phyloP scores from a whole-genome alignment of 2,113 vertebrate genomes.

The Clinocottus analis region DNA sequence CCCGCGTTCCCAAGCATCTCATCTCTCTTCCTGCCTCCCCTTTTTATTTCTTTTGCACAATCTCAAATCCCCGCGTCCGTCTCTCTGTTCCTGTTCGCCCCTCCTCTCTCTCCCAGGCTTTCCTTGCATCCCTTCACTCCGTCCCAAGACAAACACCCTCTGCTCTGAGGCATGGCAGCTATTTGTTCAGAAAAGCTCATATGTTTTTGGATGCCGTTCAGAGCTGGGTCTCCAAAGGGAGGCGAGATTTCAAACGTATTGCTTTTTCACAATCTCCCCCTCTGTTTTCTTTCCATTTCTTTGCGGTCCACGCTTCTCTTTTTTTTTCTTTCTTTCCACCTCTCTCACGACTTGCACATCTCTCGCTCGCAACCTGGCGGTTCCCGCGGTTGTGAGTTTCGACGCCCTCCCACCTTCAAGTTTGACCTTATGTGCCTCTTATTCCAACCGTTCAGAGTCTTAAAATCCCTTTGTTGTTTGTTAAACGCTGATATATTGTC shows the following conservation, averaged over 20 bases:
- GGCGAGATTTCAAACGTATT: slow-evolving; percentile 76
- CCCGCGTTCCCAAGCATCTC: slow-evolving; percentile 52
- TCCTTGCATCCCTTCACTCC: slow-evolving; percentile 62
- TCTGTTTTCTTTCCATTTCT: slow-evolving; percentile 68
- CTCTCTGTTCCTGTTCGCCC: slow-evolving; percentile 35
- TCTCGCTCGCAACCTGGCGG: slow-evolving; percentile 27
- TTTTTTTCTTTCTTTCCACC: slow-evolving; percentile 31
- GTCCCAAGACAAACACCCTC: slow-evolving; percentile 79
- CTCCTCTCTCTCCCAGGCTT: slow-evolving; percentile 49
- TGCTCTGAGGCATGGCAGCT: slow-evolving; percentile 76
- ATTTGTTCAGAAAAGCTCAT: slow-evolving; percentile 77
- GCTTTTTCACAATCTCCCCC: slow-evolving; percentile 71
- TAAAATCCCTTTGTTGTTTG: slow-evolving; percentile 37
- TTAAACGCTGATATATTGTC: slow-evolving; percentile 35
- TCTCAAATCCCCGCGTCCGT: slow-evolving; percentile 50
- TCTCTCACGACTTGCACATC: slow-evolving; percentile 58
- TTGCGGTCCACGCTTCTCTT: slow-evolving; percentile 21
- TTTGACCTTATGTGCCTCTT: slow-evolving; percentile 24
- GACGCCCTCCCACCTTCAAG: slow-evolving; percentile 19
- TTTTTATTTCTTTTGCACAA: slow-evolving; percentile 53
- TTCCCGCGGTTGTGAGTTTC: slow-evolving; percentile 33
- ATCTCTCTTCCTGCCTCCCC: slow-evolving; percentile 26
- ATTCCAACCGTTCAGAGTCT: not conserved
- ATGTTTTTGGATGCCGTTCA: slow-evolving; percentile 75
- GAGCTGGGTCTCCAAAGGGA: slow-evolving; percentile 71